Conservation (phyloP, 1,140 invertebrate genomes). For the Lucilia cuprina region DNA sequence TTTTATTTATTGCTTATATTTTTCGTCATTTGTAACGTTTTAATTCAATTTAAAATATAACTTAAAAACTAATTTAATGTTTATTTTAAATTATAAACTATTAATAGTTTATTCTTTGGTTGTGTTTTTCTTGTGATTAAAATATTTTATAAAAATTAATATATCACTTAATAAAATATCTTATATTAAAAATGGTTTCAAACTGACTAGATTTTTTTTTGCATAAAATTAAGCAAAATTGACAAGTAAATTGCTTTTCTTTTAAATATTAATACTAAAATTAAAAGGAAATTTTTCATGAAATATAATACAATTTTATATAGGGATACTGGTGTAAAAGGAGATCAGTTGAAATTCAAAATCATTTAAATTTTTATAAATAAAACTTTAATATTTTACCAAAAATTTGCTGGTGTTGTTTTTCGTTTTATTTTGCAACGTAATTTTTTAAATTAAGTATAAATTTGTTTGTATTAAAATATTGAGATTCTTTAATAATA, state of each 20-base stretch:
- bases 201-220: constrained; percentile 11
- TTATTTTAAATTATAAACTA: not conserved
- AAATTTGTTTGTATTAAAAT: no score
- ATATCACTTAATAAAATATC: not conserved
- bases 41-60: not conserved
- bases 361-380: no score
- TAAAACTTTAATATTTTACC: no score
- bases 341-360: no score
- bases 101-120: not conserved
- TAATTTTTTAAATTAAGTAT: no score
- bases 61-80: constrained; percentile 8
- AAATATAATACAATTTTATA: no score
- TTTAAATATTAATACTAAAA: not conserved
- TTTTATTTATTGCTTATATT: not conserved
- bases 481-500: not conserved
- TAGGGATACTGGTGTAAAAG: no score
- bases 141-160: not conserved
- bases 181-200: not conserved
- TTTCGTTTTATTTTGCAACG: no score
- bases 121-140: not conserved
- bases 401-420: no score
- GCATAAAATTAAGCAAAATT: not conserved
- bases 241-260: not conserved
- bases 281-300: no score
- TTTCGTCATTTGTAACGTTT: not conserved